These are phyloP conservation scores for Pseudomyrmex gracilis DNA, from an alignment of 1,140 invertebrate genomes.

Conservation along the genomic window DNA sequence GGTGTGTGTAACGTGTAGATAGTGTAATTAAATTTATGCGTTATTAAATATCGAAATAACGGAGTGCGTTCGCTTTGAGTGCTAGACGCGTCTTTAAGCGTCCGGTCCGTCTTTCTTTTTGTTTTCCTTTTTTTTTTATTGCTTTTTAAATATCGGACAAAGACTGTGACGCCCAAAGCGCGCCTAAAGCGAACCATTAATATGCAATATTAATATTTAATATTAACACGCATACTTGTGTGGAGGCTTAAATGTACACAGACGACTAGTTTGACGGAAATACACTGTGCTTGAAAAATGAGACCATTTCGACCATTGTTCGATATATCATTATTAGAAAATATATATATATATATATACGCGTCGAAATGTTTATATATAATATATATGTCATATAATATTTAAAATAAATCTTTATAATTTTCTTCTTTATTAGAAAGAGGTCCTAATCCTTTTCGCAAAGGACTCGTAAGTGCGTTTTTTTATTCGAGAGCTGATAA, in stretches of 20 bases:
- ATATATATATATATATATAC: neutral
- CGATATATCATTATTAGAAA: constrained; percentile 41
- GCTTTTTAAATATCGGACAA: too few species aligned
- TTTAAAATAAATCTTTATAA: too few species aligned
- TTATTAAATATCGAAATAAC: constrained; percentile 41
- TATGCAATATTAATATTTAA: too few species aligned
- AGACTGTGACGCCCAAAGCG: too few species aligned
- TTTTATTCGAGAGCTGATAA: too few species aligned
- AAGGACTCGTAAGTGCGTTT: too few species aligned
- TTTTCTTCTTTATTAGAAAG: too few species aligned
- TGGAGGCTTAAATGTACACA: constrained; percentile 46
- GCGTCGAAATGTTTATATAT: constrained; percentile 29
- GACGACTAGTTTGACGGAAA: constrained; percentile 25
- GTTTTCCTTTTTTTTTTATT: too few species aligned
- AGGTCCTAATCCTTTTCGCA: too few species aligned
- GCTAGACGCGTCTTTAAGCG: too few species aligned
- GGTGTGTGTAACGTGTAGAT: constrained; percentile 32
- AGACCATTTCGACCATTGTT: constrained; percentile 17
- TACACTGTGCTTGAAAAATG: constrained; percentile 15
- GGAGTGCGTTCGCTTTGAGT: neutral
- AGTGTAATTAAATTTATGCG: constrained; percentile 9
- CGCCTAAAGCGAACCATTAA: too few species aligned
- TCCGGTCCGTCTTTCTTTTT: too few species aligned
- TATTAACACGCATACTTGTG: constrained; percentile 32
- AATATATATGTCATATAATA: neutral